Evolutionary conservation across 2,888 invertebrate species (phyloP).

Genomic region (Epistrophe eligans): DNA sequence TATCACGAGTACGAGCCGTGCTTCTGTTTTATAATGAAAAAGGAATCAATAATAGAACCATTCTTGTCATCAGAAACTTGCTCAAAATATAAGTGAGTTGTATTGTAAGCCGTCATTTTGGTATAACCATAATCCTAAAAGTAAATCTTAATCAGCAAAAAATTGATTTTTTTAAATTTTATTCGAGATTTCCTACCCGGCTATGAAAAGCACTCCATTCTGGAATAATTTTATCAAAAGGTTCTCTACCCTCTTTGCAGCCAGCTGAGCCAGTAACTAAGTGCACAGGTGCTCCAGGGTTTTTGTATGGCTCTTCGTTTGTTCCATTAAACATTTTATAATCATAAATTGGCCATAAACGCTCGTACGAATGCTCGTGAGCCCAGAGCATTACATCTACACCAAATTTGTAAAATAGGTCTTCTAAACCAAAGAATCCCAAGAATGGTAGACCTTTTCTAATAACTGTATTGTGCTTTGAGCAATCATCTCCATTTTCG

Average conservation of each 20-base stretch:
- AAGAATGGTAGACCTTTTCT: slow-evolving; percentile 88
- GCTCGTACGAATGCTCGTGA: slow-evolving; percentile 98
- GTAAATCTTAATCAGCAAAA: neutral
- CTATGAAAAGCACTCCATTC: slow-evolving; percentile 94
- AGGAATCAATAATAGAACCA: slow-evolving; percentile 88
- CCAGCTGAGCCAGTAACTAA: slow-evolving; percentile 95
- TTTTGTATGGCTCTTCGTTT: slow-evolving; percentile 84
- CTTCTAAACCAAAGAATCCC: slow-evolving; percentile 90
- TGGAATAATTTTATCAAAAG: slow-evolving; percentile 86
- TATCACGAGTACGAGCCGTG: slow-evolving; percentile 77
- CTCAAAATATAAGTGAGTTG: slow-evolving; percentile 94
- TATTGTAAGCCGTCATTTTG: slow-evolving; percentile 90
- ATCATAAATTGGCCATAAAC: slow-evolving; percentile 97
- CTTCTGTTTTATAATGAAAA: slow-evolving; percentile 88
- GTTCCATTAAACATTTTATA: slow-evolving; percentile 89
- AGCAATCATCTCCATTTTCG: slow-evolving; percentile 91
- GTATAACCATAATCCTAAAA: slow-evolving; percentile 95
- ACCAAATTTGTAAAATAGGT: slow-evolving; percentile 93
- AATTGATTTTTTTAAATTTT: slow-evolving; percentile 1
- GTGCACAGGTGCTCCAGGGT: slow-evolving; percentile 94
- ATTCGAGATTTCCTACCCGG: slow-evolving; percentile 78
- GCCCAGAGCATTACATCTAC: slow-evolving; percentile 98
- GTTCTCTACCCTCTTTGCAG: slow-evolving; percentile 93
- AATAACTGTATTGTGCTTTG: slow-evolving; percentile 87
- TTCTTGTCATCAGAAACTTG: slow-evolving; percentile 91